Percentiles rank a stretch among this genome's conserved stretches.
These are phyloP conservation scores for Lepilemur septentrionalis DNA, from an alignment of 2,797 vertebrate species.

Conservation along the genomic window DNA sequence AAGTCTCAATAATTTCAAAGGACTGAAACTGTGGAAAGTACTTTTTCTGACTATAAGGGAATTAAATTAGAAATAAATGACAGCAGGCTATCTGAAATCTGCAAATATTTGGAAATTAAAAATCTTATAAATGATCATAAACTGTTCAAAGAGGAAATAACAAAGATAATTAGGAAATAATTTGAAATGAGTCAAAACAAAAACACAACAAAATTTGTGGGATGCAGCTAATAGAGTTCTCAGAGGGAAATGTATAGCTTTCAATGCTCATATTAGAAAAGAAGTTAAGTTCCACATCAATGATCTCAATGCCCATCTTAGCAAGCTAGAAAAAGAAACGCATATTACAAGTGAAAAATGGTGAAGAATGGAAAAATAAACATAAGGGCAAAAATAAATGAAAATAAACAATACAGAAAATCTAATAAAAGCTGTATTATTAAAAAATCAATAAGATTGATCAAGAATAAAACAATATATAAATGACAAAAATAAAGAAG, in stretches of 20 bases:
- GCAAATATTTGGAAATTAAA: not conserved
- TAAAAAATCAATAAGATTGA: not conserved
- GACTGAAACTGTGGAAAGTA: not conserved
- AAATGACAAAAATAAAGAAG: conserved; percentile 23
- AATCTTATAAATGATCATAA: not conserved
- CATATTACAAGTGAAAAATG: not conserved
- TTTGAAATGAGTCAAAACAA: conserved; percentile 24
- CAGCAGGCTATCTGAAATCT: not conserved
- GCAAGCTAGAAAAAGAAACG: not conserved
- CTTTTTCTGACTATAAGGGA: not conserved
- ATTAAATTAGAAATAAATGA: conserved; percentile 12
- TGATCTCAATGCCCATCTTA: not conserved
- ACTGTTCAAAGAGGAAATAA: not conserved
- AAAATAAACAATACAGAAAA: not conserved
- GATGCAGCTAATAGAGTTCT: not conserved
- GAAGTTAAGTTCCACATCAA: not conserved
- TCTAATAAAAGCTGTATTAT: not conserved
- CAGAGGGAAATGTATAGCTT: not conserved
- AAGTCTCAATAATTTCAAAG: not conserved
- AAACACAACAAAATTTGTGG: not conserved
- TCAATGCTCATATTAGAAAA: not conserved
- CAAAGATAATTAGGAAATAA: not conserved
- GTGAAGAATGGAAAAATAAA: not conserved
- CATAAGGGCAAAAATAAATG: not conserved
- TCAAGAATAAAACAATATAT: not conserved